Percentiles rank a stretch among this genome's conserved stretches.
Conservation (phyloP, 2,113 vertebrate genomes). For the Oophaga pumilio region DNA sequence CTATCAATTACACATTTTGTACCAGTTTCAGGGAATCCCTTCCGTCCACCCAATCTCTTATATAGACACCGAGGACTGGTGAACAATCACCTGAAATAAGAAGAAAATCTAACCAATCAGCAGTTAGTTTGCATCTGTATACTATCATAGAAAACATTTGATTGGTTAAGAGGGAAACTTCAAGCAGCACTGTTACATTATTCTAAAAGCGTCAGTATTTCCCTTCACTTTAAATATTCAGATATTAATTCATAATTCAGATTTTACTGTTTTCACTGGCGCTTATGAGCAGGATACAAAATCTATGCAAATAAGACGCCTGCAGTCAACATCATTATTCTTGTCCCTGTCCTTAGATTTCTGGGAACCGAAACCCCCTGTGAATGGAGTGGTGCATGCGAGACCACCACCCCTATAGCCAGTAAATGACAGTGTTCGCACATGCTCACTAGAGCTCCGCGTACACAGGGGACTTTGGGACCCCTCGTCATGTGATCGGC, state of each 20-base stretch:
- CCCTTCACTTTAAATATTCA: neutral
- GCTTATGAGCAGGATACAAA: neutral
- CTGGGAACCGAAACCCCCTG: too few relatives aligned
- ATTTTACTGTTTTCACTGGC: neutral
- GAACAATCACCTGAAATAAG: neutral
- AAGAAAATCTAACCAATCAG: neutral
- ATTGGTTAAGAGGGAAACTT: neutral
- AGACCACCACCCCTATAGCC: too few relatives aligned
- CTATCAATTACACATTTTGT: neutral
- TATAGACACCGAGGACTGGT: neutral
- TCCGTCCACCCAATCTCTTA: neutral
- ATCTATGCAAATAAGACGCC: neutral
- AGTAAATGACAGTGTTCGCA: too few relatives aligned
- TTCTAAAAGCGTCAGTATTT: neutral
- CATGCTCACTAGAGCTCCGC: too few relatives aligned
- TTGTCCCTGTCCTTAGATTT: neutral
- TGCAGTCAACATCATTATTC: neutral
- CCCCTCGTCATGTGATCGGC: too few relatives aligned
- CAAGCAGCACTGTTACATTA: neutral
- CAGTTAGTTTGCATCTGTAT: neutral
- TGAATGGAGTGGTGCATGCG: too few relatives aligned
- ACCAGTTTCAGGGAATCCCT: neutral
- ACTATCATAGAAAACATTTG: neutral
- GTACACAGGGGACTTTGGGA: too few relatives aligned
- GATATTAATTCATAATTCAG: neutral